Percentiles rank a stretch among this genome's conserved stretches.
Evolutionary conservation across 2,888 invertebrate genomes (phyloP).

Genomic region (Doris montereyensis): DNA sequence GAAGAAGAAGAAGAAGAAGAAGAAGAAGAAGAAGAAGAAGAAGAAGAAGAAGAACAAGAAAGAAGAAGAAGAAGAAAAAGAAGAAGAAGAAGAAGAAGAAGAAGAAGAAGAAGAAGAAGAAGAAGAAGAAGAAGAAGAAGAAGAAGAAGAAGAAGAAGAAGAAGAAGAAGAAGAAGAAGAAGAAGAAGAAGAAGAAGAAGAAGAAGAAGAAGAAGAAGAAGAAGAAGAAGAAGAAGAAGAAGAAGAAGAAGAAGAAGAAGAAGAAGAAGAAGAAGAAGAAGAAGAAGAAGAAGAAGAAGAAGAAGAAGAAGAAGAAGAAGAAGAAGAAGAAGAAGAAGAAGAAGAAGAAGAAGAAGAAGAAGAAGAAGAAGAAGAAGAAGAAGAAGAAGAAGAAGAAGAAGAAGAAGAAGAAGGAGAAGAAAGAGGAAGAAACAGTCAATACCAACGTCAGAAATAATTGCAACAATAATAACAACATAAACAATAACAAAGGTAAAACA

Average conservation of each 20-base stretch:
- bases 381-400: conserved; percentile 24
- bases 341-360: conserved; percentile 20
- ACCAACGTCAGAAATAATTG: too few relatives aligned
- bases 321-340: conserved; percentile 31
- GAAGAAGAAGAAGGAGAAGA: conserved; percentile 22
- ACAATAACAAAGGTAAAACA: too few relatives aligned
- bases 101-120: conserved; percentile 31
- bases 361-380: conserved; percentile 8
- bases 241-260: conserved; percentile 18
- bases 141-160: conserved; percentile 12
- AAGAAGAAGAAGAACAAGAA: conserved; percentile 26
- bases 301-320: conserved; percentile 13
- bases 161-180: conserved; percentile 9
- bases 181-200: conserved; percentile 16
- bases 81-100: conserved; percentile 23
- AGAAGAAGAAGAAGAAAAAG: background rate
- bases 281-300: conserved; percentile 22
- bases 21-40: conserved; percentile 30
- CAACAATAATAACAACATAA: too few relatives aligned
- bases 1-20: conserved; percentile 22
- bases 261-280: conserved; percentile 22
- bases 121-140: conserved; percentile 29
- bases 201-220: background rate
- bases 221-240: conserved; percentile 9
- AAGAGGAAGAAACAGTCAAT: conserved; percentile 15